These are phyloP conservation scores for Morinoia aosen DNA, from an alignment of 2,888 invertebrate genomes.

Conservation along the genomic window DNA sequence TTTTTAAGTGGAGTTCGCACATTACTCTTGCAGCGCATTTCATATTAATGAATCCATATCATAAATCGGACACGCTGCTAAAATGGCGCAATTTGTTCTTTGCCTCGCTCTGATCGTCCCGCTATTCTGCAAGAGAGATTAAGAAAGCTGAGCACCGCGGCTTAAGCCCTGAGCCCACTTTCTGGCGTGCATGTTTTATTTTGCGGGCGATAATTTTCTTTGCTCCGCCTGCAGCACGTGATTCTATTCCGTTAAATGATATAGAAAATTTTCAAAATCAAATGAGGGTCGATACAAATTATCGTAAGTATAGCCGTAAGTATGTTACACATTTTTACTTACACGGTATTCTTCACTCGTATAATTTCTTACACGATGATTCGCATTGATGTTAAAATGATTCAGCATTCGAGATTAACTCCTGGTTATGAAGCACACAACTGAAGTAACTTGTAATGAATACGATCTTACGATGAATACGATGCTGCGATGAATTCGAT, in stretches of 20 bases:
- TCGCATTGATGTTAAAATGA: no score
- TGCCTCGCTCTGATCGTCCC: background rate
- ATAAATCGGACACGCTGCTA: background rate
- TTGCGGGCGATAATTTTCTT: background rate
- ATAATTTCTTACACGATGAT: no score
- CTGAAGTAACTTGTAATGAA: no score
- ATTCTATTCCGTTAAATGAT: no score
- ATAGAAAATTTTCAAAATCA: background rate
- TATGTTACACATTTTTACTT: no score
- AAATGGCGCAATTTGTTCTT: background rate
- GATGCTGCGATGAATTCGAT: no score
- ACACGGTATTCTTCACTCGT: no score
- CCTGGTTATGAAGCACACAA: no score
- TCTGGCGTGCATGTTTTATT: background rate
- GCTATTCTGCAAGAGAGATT: background rate
- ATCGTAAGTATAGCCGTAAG: background rate
- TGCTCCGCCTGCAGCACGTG: background rate
- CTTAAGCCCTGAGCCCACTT: background rate
- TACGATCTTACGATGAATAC: no score
- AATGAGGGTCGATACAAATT: background rate
- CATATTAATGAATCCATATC: background rate
- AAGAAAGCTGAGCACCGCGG: background rate
- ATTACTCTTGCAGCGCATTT: background rate
- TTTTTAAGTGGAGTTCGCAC: background rate
- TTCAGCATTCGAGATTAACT: no score